phyloP scores from a whole-genome alignment of 2,888 invertebrate genomes.

The Abscondita cerata region DNA sequence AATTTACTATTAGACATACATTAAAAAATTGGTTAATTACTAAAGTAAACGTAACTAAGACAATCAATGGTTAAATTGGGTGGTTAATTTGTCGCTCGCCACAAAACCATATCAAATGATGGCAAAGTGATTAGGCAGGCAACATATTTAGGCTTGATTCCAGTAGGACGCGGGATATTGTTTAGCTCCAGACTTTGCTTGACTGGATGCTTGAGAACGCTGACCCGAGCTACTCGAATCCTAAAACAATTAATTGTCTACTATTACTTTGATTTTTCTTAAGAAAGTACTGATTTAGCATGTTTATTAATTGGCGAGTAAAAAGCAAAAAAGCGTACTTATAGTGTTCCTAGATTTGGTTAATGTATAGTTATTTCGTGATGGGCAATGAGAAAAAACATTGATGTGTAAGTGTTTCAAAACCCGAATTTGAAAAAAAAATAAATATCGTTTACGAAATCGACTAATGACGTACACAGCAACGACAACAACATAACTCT shows the following conservation, averaged over 20 bases:
- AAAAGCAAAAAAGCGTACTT: too few relatives aligned
- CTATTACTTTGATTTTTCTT: too few relatives aligned
- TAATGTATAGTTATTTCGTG: too few relatives aligned
- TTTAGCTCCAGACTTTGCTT: conserved; percentile 66
- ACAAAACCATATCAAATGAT: conserved; percentile 3
- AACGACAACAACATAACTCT: too few relatives aligned
- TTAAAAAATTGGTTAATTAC: conserved; percentile 40
- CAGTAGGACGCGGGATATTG: conserved; percentile 71
- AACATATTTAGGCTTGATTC: conserved; percentile 65
- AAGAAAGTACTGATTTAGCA: too few relatives aligned
- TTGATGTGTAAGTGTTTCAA: too few relatives aligned
- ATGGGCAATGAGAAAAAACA: too few relatives aligned
- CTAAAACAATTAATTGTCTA: conserved; percentile 53
- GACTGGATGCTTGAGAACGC: conserved; percentile 62
- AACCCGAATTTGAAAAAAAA: too few relatives aligned
- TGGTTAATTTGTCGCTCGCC: conserved; percentile 5
- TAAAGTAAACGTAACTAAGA: conserved; percentile 37
- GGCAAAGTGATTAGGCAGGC: conserved; percentile 24
- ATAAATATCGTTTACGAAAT: too few relatives aligned
- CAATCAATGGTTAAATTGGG: conserved; percentile 34
- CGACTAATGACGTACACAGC: too few relatives aligned
- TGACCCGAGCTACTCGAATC: conserved; percentile 65
- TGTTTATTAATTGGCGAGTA: too few relatives aligned
- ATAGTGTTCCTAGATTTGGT: too few relatives aligned
- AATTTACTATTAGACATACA: conserved; percentile 40